Base-by-base conservation (phyloP, 2,888 invertebrate species). In the Onthophagus sagittarius region DNA sequence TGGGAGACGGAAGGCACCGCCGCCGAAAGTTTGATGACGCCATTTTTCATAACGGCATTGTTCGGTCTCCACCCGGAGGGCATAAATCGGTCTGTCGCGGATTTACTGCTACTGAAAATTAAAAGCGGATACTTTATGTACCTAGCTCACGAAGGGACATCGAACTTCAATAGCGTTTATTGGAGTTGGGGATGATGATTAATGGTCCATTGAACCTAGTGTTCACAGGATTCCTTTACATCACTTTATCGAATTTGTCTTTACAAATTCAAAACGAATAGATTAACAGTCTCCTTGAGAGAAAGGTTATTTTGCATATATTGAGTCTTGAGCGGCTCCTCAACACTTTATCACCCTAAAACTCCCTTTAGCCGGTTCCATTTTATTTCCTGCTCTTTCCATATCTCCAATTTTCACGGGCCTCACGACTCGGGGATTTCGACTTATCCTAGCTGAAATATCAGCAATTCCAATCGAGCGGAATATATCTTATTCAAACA, bases 101-200 rank as follows among this genome's bases (percentile, higher is more conserved):
- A 67, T 23, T 67, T 67, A 67, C 23, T 23, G 67, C 67, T 23
- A 67, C 67, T 23, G 23, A 23, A 67, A 67, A 67, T 67, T 67
- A 67, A 67, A 67, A 67, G 67, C 67, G 67, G 67, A 67, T 67
- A 67, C 67, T 67, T 67, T 67, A 67, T 67, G 67, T 67, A 67
- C 39, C 39, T 53, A 53, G 9, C 39, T 2, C 39, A 53, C 39
- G 39, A 53, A 53, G 39, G 39, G 39, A 53, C 39, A 53, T 53
- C 39, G 39, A 53, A 53, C 39, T 53, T 53, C 39, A 11, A 53
- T 11, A 11, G 39, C 11, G 7, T 53, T 53, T 53, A 53, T 53
- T 53, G 39, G 9, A 53, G 39, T 53, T 53, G 11, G 2, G 9
- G 39, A 1, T 4, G 2, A 11, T 53, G 39, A 53, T 53, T 7